Conservation (phyloP, 2,888 invertebrate genomes). For the Portevinia maculata region DNA sequence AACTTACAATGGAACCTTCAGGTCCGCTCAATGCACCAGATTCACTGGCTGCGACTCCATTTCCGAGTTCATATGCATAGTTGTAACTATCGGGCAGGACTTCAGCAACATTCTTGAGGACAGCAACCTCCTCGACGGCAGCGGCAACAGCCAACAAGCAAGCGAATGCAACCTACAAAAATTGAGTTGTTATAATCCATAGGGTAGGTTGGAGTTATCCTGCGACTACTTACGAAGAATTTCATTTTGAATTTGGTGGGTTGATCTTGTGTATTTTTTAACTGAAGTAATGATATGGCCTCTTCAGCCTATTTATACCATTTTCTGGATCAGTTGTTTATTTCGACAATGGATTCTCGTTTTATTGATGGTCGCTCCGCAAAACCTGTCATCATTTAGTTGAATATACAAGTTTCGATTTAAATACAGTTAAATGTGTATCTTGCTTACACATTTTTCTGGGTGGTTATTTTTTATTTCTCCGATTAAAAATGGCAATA, state of each 20-base stretch:
- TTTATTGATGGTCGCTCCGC: too few relatives aligned
- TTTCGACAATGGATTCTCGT: too few relatives aligned
- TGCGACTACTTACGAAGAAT: neutral
- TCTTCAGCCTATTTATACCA: conserved; percentile 19
- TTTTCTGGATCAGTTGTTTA: too few relatives aligned
- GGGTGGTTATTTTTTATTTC: too few relatives aligned
- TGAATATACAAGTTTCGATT: too few relatives aligned
- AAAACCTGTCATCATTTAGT: too few relatives aligned
- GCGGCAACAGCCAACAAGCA: conserved; percentile 77
- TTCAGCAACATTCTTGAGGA: conserved; percentile 76
- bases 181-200: neutral
- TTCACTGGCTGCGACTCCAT: conserved; percentile 76
- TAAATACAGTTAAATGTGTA: too few relatives aligned
- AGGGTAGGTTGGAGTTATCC: neutral
- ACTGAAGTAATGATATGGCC: conserved; percentile 57
- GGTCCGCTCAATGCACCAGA: conserved; percentile 69
- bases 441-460: too few relatives aligned
- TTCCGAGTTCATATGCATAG: conserved; percentile 76
- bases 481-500: too few relatives aligned
- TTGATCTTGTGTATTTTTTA: conserved; percentile 42
- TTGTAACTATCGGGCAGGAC: conserved; percentile 78
- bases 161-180: conserved; percentile 68
- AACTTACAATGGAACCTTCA: conserved; percentile 73
- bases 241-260: conserved; percentile 38
- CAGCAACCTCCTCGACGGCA: conserved; percentile 76